Conservation (phyloP, 2,888 invertebrate species). For the Belgica antarctica region DNA sequence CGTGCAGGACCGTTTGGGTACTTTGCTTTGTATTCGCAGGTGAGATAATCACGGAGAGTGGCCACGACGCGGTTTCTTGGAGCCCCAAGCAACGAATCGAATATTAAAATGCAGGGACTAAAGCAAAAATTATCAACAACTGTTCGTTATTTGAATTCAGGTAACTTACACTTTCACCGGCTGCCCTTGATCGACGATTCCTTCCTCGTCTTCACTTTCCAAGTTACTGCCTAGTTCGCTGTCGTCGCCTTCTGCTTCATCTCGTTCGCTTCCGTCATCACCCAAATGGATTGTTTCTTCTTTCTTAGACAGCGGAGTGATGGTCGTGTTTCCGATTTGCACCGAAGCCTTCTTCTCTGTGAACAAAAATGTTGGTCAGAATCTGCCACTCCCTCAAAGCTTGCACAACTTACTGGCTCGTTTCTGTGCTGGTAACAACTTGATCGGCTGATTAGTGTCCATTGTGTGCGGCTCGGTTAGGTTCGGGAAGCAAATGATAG, state of each 20-base stretch:
- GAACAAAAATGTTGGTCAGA: slow-evolving; percentile 41
- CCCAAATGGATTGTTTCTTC: slow-evolving; percentile 65
- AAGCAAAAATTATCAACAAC: slow-evolving; percentile 48
- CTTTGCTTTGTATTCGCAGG: slow-evolving; percentile 80
- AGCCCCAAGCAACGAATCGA: slow-evolving; percentile 86
- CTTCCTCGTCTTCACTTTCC: slow-evolving; percentile 50
- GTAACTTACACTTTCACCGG: slow-evolving; percentile 65
- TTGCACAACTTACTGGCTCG: slow-evolving; percentile 53
- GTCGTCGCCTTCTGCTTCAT: slow-evolving; percentile 80
- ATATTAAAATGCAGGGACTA: slow-evolving; percentile 91
- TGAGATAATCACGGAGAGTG: slow-evolving; percentile 86
- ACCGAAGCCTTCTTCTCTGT: slow-evolving; percentile 57
- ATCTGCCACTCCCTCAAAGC: slow-evolving; percentile 53
- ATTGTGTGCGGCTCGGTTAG: slow-evolving; percentile 69
- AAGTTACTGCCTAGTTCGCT: slow-evolving; percentile 63
- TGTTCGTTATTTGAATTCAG: background rate
- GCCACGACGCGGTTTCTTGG: slow-evolving; percentile 81
- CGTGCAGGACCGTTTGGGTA: slow-evolving; percentile 59
- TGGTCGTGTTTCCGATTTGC: slow-evolving; percentile 69
- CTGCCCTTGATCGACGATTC: slow-evolving; percentile 52
- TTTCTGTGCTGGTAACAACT: slow-evolving; percentile 58
- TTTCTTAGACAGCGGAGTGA: slow-evolving; percentile 58
- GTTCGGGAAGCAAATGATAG: slow-evolving; percentile 92
- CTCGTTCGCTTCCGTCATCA: slow-evolving; percentile 70
- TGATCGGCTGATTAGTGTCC: slow-evolving; percentile 63